These are phyloP conservation scores for Irena cyanogastra DNA, from an alignment of 2,113 vertebrate genomes.

Conservation along the genomic window DNA sequence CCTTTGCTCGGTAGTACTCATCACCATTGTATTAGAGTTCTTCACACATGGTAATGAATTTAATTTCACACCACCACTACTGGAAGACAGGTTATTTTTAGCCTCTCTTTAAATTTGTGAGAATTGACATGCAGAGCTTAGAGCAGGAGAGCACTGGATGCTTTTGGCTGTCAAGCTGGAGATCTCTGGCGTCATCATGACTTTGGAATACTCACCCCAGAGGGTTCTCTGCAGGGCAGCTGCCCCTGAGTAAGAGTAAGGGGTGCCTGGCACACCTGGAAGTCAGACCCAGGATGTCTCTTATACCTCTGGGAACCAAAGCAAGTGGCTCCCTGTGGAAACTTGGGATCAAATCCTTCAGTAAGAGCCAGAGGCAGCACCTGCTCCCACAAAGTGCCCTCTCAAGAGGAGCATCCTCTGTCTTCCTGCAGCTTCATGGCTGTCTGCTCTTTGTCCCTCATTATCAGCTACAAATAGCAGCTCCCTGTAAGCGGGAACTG, in stretches of 20 bases:
- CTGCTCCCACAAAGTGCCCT: neutral
- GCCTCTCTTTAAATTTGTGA: neutral
- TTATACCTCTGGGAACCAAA: neutral
- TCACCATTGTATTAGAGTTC: conserved; percentile 28
- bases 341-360: neutral
- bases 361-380: neutral
- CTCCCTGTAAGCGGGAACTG: neutral
- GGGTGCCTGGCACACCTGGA: neutral
- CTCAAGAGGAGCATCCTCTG: neutral
- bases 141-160: neutral
- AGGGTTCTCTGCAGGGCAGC: neutral
- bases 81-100: conserved; percentile 55
- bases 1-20: conserved; percentile 27
- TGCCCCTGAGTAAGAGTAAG: neutral
- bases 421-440: neutral
- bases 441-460: neutral
- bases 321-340: neutral
- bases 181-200: neutral
- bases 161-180: neutral
- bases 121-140: neutral
- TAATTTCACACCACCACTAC: conserved; percentile 43
- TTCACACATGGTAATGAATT: conserved; percentile 47
- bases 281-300: neutral
- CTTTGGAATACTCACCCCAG: neutral
- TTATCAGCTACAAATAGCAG: neutral